Base-by-base conservation (phyloP, 1,140 invertebrate genomes). In the Penaeus chinensis region DNA sequence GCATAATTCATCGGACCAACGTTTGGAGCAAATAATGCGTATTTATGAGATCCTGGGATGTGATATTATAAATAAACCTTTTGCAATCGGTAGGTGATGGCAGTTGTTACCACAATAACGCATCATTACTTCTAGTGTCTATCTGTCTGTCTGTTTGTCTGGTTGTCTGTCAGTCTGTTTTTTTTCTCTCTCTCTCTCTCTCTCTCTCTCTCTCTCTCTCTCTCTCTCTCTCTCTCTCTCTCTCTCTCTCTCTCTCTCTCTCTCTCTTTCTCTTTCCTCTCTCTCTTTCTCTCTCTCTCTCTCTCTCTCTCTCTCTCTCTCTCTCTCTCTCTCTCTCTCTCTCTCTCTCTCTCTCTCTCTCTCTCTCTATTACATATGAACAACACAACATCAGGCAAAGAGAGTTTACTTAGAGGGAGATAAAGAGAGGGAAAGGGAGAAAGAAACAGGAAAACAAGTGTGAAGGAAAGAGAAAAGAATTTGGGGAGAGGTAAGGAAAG, bases 291-390 rank as follows among this genome's bases (percentile, higher is more conserved):
- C 66, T 69, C 66, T 69, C 66, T 69, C 66, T 69, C 66, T 69
- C 66, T 69, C 66, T 69, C 66, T 69, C 66, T 69, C 66, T 69
- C 66, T 69, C 66, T 69, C 66, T 69, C 66, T 69, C 66, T 69
- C 66, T 69, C 66, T 69, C 66, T 69, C 66, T 69, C 19, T 20
- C 66, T 69, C 66, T 69, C 66, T 69, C 66, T 69, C 66, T 69
- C 4, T 69, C 66, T 69, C 66, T 69, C 66, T 69, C 66, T 20
- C 19, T 20, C 19, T 20, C 0, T 20, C 19, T 20, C 19, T 20
- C 66, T 69, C 19, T 20, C 66, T 69, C 13, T 24, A 7, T 69
- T 24, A 69, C 32, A 8, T 22, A 27, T 69, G 32, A 69, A 19
- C 32, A 11, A 69, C 20, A 69, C 20, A 69, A 69, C 32, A 22